Evolutionary conservation across 2,113 vertebrate genomes (phyloP).

Genomic region (Pogona vitticeps): DNA sequence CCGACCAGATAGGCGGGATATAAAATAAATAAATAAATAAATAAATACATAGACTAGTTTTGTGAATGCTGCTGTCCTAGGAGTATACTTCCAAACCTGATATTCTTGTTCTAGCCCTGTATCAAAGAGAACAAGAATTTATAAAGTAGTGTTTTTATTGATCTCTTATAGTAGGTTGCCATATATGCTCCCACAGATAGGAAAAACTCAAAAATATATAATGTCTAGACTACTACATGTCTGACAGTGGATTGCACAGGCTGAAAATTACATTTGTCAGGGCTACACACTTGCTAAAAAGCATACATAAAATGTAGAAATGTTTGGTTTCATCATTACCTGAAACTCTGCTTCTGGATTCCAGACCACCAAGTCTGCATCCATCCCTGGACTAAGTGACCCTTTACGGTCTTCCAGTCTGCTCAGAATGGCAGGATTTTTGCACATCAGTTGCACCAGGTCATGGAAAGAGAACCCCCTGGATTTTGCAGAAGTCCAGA

Average conservation of each 20-base stretch:
- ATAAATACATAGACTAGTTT: neutral
- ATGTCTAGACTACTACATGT: neutral
- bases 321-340: conserved; percentile 52
- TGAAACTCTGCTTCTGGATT: conserved; percentile 81
- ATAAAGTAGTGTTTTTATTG: neutral
- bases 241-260: neutral
- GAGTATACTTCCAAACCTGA: neutral
- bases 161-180: neutral
- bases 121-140: neutral
- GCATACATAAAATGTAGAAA: neutral
- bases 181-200: neutral
- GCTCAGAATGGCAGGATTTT: conserved; percentile 77
- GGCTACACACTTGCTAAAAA: neutral
- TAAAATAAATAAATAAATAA: neutral
- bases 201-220: neutral
- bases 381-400: conserved; percentile 71
- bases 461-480: conserved; percentile 77
- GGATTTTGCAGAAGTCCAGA: conserved; percentile 80
- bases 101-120: neutral
- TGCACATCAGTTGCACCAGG: conserved; percentile 75
- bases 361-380: conserved; percentile 84
- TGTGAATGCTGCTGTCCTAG: neutral
- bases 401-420: conserved; percentile 75
- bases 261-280: neutral
- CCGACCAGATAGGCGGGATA: too few species aligned